Evolutionary conservation across 2,888 invertebrate species (phyloP).

Genomic region (Metallyticus violacea): DNA sequence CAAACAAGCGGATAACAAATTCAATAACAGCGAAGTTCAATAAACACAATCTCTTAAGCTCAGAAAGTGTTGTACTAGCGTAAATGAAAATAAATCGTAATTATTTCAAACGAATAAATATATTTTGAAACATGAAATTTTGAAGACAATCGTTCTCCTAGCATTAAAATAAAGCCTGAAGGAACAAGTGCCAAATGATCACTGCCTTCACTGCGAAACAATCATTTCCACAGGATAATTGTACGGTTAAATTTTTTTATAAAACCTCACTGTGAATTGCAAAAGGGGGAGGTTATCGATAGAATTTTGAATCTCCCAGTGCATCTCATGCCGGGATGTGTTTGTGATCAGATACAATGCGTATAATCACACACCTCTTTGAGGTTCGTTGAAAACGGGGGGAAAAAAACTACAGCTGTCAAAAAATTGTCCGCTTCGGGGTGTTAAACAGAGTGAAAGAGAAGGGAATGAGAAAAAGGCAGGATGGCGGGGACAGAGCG

Average conservation of each 20-base stretch:
- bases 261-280: neutral
- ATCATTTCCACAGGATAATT: neutral
- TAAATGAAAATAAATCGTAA: neutral
- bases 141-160: neutral
- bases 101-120: neutral
- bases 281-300: neutral
- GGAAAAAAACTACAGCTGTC: slow-evolving; percentile 22
- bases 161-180: neutral
- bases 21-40: neutral
- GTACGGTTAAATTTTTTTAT: neutral
- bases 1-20: neutral
- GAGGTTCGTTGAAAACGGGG: slow-evolving; percentile 20
- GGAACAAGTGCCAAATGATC: neutral
- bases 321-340: neutral
- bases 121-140: neutral
- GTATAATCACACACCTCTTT: slow-evolving; percentile 13
- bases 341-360: neutral
- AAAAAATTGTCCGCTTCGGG: slow-evolving; percentile 24
- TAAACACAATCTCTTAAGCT: neutral
- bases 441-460: slow-evolving; percentile 18
- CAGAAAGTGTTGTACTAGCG: neutral
- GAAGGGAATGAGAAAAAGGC: neutral
- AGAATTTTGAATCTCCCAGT: neutral
- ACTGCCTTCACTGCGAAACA: neutral
- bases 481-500: neutral